These are phyloP conservation scores for Planococcus citri DNA, from an alignment of 1,140 invertebrate genomes.

Conservation along the genomic window DNA sequence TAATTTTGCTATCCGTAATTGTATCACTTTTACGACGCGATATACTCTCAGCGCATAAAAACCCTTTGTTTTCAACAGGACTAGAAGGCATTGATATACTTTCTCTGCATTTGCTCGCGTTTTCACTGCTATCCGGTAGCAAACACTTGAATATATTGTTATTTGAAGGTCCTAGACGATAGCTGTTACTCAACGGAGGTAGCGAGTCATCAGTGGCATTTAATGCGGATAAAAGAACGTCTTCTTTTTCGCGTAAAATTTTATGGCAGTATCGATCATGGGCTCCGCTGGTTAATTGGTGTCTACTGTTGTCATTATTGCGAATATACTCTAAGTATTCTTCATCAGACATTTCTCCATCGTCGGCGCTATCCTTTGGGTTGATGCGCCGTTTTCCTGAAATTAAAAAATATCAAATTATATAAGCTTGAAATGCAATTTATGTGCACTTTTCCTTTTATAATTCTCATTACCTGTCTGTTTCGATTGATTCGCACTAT, in stretches of 20 bases:
- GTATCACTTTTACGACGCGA: background rate
- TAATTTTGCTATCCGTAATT: background rate
- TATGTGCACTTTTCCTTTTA: too few relatives aligned
- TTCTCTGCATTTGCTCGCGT: background rate
- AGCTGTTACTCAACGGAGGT: background rate
- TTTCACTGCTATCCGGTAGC: background rate
- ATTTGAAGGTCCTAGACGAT: background rate
- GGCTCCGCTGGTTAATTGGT: background rate
- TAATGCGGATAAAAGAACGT: background rate
- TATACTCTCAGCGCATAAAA: background rate
- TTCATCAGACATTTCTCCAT: background rate
- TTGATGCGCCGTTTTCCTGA: background rate
- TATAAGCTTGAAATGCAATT: background rate
- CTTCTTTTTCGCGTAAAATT: background rate
- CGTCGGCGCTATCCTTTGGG: background rate
- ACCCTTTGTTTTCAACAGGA: background rate
- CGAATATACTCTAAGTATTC: background rate
- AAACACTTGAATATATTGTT: background rate
- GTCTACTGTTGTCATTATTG: background rate
- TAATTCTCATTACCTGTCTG: background rate
- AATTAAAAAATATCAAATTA: too few relatives aligned
- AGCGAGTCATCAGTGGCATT: background rate
- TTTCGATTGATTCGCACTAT: background rate
- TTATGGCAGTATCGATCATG: background rate
- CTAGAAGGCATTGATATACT: background rate